Evolutionary conservation across 2,888 invertebrate genomes (phyloP), one percentile per base, ranked within the genome.

Genomic region (Apotomis capreana): DNA sequence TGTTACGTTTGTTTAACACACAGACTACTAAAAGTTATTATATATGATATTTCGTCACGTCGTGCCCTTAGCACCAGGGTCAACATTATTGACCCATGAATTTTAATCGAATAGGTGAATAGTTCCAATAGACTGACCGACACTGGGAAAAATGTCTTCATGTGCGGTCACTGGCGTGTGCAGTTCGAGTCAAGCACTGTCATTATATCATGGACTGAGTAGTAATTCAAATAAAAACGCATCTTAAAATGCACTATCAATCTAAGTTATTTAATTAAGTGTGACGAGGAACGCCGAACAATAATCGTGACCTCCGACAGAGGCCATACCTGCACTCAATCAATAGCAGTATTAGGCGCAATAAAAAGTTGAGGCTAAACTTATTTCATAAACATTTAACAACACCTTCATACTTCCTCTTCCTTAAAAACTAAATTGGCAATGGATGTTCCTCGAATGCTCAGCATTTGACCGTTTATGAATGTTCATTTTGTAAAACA

Each of bases 391-490:
- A 76, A 64, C 74, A 75, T 71, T 57, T 70, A 76, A 75, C 68
- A 71, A 54, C 75, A 72, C 37, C 57, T 62, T 13, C 5, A 74
- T 74, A 78, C 69, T 73, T 73, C 73, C 69, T 64, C 64, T 73
- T 73, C 73, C 63, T 69, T 64, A 15, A 52, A 12, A 36, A 60
- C 37, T 49, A 60, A 13, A 58, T 51, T 60, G 37, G 10, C 26
- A 9, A 59, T 13, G 3, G 40, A 59, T 13, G 9, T 10, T 26
- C 5, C 13, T 13, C 13, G 46, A 9, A 6, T 6, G 10, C 9
- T 4, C 10, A 49, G 10, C 5, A 49, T 9, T 5, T 49, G 5
- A 6, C 8, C 0, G 49, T 49, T 40, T 40, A 40, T 6, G 5
- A 6, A 40, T 6, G 3, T 40, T 40, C 5, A 5, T 6, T 5